Conservation (phyloP, 1,140 invertebrate species). For the Lepidostoma basale region DNA sequence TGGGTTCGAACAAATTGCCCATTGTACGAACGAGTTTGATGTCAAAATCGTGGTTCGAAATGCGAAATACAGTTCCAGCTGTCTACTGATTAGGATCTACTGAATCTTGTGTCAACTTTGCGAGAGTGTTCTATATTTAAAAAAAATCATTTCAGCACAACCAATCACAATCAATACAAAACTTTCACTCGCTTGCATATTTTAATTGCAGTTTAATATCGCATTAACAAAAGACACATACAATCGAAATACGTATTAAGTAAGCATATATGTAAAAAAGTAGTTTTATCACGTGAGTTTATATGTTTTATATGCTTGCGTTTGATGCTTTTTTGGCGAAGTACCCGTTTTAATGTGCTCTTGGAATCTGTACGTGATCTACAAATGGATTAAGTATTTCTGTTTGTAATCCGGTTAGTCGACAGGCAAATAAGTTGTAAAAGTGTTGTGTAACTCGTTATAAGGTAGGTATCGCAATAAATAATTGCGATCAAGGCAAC, state of each 20-base stretch:
- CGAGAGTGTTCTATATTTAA: no score
- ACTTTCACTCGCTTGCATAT: conserved; percentile 8
- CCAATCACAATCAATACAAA: conserved; percentile 5
- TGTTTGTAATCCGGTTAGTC: neutral
- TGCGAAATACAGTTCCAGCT: no score
- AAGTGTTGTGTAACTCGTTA: neutral
- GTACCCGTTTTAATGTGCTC: neutral
- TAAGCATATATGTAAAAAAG: neutral
- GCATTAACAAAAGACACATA: neutral
- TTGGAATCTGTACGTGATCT: neutral
- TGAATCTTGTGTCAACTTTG: conserved; percentile 8
- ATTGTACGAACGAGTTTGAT: neutral
- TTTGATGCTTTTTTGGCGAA: neutral
- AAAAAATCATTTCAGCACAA: neutral
- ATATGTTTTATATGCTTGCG: neutral
- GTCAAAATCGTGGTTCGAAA: neutral
- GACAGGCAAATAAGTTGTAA: conserved; percentile 14
- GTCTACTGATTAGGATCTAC: no score
- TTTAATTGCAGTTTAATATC: conserved; percentile 9
- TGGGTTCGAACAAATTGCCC: neutral
- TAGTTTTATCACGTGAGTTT: neutral
- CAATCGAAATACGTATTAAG: no score
- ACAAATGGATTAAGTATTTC: conserved; percentile 5
- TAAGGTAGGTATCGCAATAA: neutral
- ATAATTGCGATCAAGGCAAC: neutral